These are phyloP conservation scores for Venturia canescens DNA, from an alignment of 1,140 invertebrate genomes.

Conservation along the genomic window DNA sequence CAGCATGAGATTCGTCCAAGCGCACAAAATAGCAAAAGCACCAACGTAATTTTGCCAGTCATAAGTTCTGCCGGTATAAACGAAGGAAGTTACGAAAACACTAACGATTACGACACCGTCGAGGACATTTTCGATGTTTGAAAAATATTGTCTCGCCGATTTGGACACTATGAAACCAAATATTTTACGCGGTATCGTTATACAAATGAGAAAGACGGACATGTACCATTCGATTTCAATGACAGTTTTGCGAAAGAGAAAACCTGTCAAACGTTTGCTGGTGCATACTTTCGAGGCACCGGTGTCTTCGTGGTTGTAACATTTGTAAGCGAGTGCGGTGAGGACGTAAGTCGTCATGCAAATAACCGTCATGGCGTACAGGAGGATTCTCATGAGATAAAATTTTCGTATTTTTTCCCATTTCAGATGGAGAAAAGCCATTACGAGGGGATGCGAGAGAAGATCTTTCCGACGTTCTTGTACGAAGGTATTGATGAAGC, in stretches of 20 bases:
- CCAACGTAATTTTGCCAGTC: constrained; percentile 82
- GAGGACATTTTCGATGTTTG: constrained; percentile 80
- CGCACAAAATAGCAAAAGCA: constrained; percentile 80
- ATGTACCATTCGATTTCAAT: constrained; percentile 80
- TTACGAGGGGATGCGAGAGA: constrained; percentile 80
- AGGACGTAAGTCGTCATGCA: constrained; percentile 80
- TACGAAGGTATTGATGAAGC: constrained; percentile 80
- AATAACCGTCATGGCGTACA: constrained; percentile 80
- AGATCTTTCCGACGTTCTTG: constrained; percentile 80
- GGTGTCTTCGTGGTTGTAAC: constrained; percentile 68
- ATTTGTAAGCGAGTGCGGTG: constrained; percentile 76
- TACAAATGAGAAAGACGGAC: constrained; percentile 75
- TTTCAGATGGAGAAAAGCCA: constrained; percentile 81
- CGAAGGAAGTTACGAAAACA: constrained; percentile 77
- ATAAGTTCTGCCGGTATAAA: constrained; percentile 75
- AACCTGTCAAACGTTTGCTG: constrained; percentile 74
- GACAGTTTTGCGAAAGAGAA: constrained; percentile 73
- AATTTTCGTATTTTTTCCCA: constrained; percentile 83
- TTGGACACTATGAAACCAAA: constrained; percentile 79
- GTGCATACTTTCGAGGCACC: constrained; percentile 75
- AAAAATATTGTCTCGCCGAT: constrained; percentile 79
- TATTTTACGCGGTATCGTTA: constrained; percentile 79
- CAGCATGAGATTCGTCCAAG: constrained; percentile 82
- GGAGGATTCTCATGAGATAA: constrained; percentile 80
- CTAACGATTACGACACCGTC: constrained; percentile 80